Evolutionary conservation across 1,140 invertebrate species (phyloP).

Genomic region (Cataglyphis hispanica): DNA sequence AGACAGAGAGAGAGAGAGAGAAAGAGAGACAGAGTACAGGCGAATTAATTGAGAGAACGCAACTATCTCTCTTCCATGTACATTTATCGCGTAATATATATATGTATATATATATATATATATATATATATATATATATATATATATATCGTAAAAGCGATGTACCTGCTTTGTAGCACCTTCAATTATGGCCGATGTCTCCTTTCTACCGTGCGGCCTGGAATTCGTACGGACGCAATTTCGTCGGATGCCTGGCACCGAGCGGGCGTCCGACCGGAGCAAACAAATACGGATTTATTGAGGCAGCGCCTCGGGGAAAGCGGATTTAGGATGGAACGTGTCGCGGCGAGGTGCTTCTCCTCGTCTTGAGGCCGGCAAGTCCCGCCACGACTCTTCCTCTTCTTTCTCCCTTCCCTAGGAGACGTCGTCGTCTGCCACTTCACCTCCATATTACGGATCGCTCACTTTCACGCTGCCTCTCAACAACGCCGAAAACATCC

Average conservation of each 20-base stretch:
- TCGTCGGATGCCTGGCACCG: constrained; percentile 11
- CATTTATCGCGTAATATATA: constrained; percentile 21
- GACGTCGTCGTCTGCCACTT: constrained; percentile 25
- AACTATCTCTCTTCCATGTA: neutral
- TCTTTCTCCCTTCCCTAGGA: neutral
- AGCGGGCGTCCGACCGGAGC: constrained; percentile 34
- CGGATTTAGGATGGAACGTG: constrained; percentile 58
- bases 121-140: no score
- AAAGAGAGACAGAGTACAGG: no score
- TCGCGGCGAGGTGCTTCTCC: constrained; percentile 24
- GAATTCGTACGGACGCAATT: constrained; percentile 59
- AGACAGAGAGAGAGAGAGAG: no score
- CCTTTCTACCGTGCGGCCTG: constrained; percentile 44
- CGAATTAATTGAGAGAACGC: no score
- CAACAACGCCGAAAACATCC: neutral
- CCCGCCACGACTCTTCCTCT: constrained; percentile 17
- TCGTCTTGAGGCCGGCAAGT: constrained; percentile 51
- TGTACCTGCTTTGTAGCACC: neutral
- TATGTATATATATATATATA: no score
- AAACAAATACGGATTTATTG: constrained; percentile 64
- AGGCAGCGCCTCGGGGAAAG: constrained; percentile 54
- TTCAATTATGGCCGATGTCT: constrained; percentile 54
- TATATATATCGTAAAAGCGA: neutral
- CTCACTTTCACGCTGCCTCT: constrained; percentile 28
- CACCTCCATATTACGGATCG: constrained; percentile 40